Percentiles rank a stretch among this genome's conserved stretches.
Conservation (phyloP, 2,113 vertebrate species). For the Pteropus alecto region DNA sequence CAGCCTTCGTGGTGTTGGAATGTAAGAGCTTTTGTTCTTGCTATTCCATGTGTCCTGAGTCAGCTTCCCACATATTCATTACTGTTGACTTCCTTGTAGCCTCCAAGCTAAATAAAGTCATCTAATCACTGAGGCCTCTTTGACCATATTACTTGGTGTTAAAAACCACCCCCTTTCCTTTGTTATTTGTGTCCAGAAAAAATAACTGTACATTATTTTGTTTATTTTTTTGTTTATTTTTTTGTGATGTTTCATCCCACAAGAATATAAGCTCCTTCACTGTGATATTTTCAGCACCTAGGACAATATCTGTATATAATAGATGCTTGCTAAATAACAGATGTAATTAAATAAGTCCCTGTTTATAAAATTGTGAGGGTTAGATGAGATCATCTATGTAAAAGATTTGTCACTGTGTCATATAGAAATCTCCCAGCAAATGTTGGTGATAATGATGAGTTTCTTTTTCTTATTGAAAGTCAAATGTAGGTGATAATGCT, state of each 20-base stretch:
- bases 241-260: background rate
- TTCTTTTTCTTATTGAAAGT: background rate
- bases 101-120: background rate
- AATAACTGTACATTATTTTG: background rate
- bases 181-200: background rate
- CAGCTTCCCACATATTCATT: no score
- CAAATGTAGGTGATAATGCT: background rate
- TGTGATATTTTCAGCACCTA: background rate
- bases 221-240: background rate
- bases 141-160: background rate
- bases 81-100: background rate
- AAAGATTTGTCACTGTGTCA: background rate
- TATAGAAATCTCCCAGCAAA: background rate
- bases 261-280: background rate
- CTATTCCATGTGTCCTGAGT: background rate
- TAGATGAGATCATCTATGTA: background rate
- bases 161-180: background rate
- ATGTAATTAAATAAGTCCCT: background rate
- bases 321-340: background rate
- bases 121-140: background rate
- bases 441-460: background rate
- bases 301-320: background rate
- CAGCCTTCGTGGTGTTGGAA: no score
- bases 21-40: background rate
- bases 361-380: background rate